Base-by-base conservation (phyloP, 2,888 invertebrate species). In the Ophioninae sp. region DNA sequence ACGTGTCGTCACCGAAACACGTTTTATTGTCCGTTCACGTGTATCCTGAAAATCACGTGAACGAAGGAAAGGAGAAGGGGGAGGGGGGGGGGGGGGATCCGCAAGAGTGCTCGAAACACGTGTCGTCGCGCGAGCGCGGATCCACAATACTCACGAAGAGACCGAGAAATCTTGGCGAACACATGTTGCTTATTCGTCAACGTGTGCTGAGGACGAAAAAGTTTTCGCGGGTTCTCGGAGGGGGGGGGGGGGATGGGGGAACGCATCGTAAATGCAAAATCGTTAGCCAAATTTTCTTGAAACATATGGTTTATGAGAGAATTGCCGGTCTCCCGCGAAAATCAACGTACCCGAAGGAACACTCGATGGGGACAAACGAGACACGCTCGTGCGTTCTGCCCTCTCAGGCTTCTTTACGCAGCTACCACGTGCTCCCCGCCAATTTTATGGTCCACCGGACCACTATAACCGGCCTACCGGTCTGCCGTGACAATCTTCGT, bases 211-310 rank as follows among this genome's bases (percentile, higher is more conserved):
- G 59, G 37, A 22, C 41, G 58, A 39, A 65, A 83, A 78, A 81
- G 75, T 78, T 75, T 56, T 75, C 74, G 59, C 78, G 73, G n/a
- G n/a, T n/a, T 59, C 56, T 20, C 10, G 65, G 68, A n/a, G n/a
- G n/a, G n/a, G n/a, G n/a, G n/a, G n/a, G n/a, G n/a, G n/a, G n/a
- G n/a, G n/a, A n/a, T n/a, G n/a, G n/a, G n/a, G n/a, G n/a, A n/a
- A n/a, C 51, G 22, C 75, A 78, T 86, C 87, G 76, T 88, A 88
- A 87, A 87, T 87, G 85, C 83, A 87, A 87, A 87, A 87, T 87
- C 86, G 76, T 82, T 75, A 67, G 84, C 67, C 69, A 73, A 39
- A 61, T 65, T 69, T 64, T 77, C 51, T 80, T n/a, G 73, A 83
- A 73, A 77, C 80, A 83, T 79, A 80, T 83, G 83, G 83, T 80